These are phyloP conservation scores for Indicator indicator DNA, from an alignment of 2,113 vertebrate genomes.

Conservation along the genomic window DNA sequence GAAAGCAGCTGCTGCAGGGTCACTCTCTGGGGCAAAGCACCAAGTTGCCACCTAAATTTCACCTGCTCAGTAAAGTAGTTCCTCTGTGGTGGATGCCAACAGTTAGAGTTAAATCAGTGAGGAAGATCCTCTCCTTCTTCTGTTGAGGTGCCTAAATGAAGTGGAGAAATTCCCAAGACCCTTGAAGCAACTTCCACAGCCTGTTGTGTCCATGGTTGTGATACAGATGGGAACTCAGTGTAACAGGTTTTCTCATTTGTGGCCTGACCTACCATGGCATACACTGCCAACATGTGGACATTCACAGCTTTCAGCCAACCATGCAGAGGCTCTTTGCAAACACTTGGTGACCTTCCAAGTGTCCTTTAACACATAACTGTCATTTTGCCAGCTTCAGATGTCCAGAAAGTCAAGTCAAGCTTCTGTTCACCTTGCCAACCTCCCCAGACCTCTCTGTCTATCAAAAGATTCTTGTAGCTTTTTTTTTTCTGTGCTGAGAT, in stretches of 20 bases:
- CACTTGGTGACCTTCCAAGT: neutral
- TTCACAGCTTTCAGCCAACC: neutral
- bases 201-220: rapidly evolving
- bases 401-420: neutral
- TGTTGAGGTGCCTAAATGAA: neutral
- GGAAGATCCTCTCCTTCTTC: neutral
- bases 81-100: neutral
- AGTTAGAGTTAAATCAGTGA: neutral
- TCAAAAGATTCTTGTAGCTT: neutral
- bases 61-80: neutral
- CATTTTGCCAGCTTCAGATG: neutral
- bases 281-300: neutral
- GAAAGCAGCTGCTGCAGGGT: slow-evolving; percentile 33
- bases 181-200: neutral
- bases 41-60: neutral
- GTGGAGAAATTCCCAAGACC: neutral
- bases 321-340: neutral
- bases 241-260: neutral
- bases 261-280: neutral
- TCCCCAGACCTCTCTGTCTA: neutral
- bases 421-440: neutral
- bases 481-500: neutral
- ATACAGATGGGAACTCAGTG: neutral
- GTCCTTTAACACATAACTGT: neutral
- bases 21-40: neutral